Conservation (phyloP, 2,888 invertebrate species). For the Candidula unifasciata region DNA sequence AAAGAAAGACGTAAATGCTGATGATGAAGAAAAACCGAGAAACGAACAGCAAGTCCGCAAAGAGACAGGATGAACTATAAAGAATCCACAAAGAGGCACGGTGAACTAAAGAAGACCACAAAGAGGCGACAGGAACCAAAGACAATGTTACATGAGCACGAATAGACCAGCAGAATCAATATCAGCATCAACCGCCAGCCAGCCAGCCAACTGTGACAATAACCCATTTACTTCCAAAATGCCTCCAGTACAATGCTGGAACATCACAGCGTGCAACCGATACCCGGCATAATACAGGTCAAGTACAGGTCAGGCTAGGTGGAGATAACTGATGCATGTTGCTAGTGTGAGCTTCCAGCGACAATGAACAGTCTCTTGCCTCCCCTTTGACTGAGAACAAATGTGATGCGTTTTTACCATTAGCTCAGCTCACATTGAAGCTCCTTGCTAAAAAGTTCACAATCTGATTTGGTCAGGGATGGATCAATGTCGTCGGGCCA, state of each 20-base stretch:
- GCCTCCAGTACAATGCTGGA: not conserved
- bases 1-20: not conserved
- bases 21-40: no score
- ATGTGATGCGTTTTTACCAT: not conserved
- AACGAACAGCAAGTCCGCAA: no score
- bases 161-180: no score
- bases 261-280: not conserved
- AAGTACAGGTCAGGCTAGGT: not conserved
- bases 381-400: not conserved
- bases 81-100: no score
- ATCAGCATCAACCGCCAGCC: not conserved
- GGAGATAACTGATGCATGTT: slow-evolving; percentile 33
- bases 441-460: not conserved
- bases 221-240: not conserved
- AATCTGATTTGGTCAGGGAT: not conserved
- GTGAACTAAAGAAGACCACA: no score
- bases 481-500: not conserved
- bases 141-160: no score
- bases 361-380: not conserved
- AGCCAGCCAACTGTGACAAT: not conserved
- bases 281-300: not conserved
- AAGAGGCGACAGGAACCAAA: no score
- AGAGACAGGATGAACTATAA: no score
- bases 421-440: not conserved
- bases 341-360: not conserved